These are phyloP conservation scores for Clarias fuscus DNA, from an alignment of 2,797 vertebrate genomes.

Conservation along the genomic window DNA sequence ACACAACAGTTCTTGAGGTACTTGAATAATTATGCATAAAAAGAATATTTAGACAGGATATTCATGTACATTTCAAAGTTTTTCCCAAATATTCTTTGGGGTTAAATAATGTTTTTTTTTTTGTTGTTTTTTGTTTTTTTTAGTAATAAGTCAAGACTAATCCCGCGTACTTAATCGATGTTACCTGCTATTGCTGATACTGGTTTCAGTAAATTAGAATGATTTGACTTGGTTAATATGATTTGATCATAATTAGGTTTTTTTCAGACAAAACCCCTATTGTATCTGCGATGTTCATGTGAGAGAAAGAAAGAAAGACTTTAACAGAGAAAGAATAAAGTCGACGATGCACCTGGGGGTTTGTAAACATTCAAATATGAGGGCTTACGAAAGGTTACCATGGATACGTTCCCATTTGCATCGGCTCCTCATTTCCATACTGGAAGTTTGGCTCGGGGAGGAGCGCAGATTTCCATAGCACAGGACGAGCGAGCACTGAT, in stretches of 20 bases:
- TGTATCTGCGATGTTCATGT: slow-evolving; percentile 30
- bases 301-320: slow-evolving; percentile 30
- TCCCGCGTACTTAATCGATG: background rate
- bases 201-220: background rate
- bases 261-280: background rate
- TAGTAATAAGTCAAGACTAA: background rate
- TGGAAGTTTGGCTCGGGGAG: slow-evolving; percentile 78
- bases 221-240: background rate
- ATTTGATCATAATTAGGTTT: too few relatives aligned
- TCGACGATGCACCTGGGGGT: slow-evolving; percentile 55
- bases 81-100: background rate
- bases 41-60: background rate
- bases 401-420: slow-evolving; percentile 85
- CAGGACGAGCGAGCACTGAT: slow-evolving; percentile 74
- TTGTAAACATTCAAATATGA: slow-evolving; percentile 60
- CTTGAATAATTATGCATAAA: background rate
- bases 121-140: background rate
- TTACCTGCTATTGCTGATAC: background rate
- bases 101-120: background rate
- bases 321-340: slow-evolving; percentile 18
- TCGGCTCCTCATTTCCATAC: slow-evolving; percentile 93
- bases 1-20: background rate
- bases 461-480: slow-evolving; percentile 86
- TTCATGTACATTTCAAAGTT: background rate
- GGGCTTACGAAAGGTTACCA: slow-evolving; percentile 68